Conservation (phyloP, 2,888 invertebrate species). For the Melanostoma scalare region DNA sequence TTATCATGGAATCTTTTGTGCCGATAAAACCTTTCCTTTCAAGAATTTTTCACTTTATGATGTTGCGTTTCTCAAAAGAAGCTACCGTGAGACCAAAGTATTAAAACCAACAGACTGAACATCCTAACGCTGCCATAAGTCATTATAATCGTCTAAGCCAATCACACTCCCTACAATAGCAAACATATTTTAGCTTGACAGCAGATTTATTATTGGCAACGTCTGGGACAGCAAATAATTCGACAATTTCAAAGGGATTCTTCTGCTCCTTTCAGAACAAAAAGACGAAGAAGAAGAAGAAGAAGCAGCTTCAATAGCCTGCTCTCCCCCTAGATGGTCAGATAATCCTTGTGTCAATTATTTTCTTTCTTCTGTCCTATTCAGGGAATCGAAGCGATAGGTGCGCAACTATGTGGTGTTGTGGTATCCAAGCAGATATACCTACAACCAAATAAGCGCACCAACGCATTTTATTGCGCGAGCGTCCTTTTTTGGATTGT, state of each 20-base stretch:
- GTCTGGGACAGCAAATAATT: constrained; percentile 14
- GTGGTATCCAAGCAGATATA: not conserved
- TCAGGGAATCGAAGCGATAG: constrained; percentile 17
- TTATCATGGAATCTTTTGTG: no score
- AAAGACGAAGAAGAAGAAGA: not conserved
- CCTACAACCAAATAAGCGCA: constrained; percentile 34
- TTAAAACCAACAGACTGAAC: not conserved
- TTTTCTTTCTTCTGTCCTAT: constrained; percentile 53
- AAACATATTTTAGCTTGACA: constrained; percentile 22
- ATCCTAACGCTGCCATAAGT: constrained; percentile 29
- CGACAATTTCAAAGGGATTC: constrained; percentile 42
- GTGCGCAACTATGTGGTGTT: constrained; percentile 14
- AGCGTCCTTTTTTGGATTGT: constrained; percentile 45
- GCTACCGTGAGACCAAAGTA: not conserved
- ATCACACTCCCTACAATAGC: constrained; percentile 1
- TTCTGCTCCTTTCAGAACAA: constrained; percentile 1
- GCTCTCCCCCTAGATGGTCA: constrained; percentile 53
- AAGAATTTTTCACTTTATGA: no score
- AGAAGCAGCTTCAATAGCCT: constrained; percentile 1
- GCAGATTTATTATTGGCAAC: constrained; percentile 52
- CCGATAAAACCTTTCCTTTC: no score
- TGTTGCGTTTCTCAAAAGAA: no score
- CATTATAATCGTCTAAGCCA: constrained; percentile 55
- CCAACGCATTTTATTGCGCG: constrained; percentile 39
- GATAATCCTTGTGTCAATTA: constrained; percentile 70